Conservation (phyloP, 1,140 invertebrate genomes). For the Piezodorus guildinii region DNA sequence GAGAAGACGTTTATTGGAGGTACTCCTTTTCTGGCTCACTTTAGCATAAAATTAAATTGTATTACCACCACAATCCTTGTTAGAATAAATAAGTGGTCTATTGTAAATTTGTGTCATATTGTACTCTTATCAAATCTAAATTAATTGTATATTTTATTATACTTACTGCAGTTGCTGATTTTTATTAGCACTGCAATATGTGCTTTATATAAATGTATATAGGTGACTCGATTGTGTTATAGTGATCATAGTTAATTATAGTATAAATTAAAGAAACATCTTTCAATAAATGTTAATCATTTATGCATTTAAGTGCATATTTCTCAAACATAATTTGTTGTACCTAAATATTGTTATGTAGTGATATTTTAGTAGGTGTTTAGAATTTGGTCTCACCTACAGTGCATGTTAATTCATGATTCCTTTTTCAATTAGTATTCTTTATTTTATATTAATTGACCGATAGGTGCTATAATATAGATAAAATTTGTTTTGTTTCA, state of each 20-base stretch:
- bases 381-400: background rate
- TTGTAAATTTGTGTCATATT: slow-evolving; percentile 15
- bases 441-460: slow-evolving; percentile 1
- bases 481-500: slow-evolving; percentile 6
- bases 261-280: slow-evolving; percentile 7
- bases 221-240: slow-evolving; percentile 7
- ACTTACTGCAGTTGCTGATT: background rate
- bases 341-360: slow-evolving; percentile 15
- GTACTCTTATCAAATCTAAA: slow-evolving; percentile 1
- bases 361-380: background rate
- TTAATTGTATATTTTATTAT: slow-evolving; percentile 13
- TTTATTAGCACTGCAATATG: slow-evolving; percentile 7
- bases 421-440: background rate
- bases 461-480: slow-evolving; percentile 8
- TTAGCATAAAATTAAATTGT: too few relatives aligned
- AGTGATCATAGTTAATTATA: slow-evolving; percentile 2
- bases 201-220: slow-evolving; percentile 13
- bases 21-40: too few relatives aligned
- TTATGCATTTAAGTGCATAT: slow-evolving; percentile 9
- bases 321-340: slow-evolving; percentile 7
- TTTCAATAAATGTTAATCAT: background rate
- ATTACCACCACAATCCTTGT: too few relatives aligned
- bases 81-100: background rate
- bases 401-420: background rate
- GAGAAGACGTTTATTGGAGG: too few relatives aligned